Percentiles rank a stretch among this genome's conserved stretches.
These are phyloP conservation scores for Apogon talboti DNA, from an alignment of 2,797 vertebrate species.

Conservation along the genomic window DNA sequence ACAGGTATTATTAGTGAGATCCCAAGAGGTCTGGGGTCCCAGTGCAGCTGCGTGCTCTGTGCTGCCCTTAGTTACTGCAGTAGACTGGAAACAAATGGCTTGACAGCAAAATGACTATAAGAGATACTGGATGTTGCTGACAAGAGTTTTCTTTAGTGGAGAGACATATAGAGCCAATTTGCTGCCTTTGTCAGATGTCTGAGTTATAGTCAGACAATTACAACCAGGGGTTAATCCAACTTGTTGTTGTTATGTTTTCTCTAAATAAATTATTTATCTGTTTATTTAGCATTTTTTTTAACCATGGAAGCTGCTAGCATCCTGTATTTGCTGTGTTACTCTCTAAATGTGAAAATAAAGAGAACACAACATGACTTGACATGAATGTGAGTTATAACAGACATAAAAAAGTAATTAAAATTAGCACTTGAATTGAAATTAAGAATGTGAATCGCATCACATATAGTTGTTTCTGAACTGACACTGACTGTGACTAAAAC, in stretches of 20 bases:
- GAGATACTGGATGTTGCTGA: conserved; percentile 29
- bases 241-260: not conserved
- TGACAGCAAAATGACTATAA: conserved; percentile 41
- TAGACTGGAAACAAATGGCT: conserved; percentile 49
- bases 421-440: too few relatives aligned
- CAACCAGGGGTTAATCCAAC: not conserved
- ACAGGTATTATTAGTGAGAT: conserved; percentile 65
- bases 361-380: too few relatives aligned
- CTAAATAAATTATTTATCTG: too few relatives aligned
- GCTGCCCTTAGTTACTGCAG: conserved; percentile 47
- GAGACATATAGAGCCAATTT: conserved; percentile 5
- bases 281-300: too few relatives aligned
- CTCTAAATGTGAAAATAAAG: too few relatives aligned
- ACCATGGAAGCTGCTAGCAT: too few relatives aligned
- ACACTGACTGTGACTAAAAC: too few relatives aligned
- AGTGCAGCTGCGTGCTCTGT: conserved; percentile 45
- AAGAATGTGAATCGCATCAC: too few relatives aligned
- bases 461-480: too few relatives aligned
- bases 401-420: too few relatives aligned
- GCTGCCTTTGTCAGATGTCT: conserved; percentile 3
- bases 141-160: conserved; percentile 3
- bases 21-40: conserved; percentile 48
- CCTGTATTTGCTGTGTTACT: too few relatives aligned
- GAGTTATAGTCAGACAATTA: not conserved
- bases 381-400: too few relatives aligned